Evolutionary conservation across 1,140 invertebrate species (phyloP).

Genomic region (Bradysia coprophila): DNA sequence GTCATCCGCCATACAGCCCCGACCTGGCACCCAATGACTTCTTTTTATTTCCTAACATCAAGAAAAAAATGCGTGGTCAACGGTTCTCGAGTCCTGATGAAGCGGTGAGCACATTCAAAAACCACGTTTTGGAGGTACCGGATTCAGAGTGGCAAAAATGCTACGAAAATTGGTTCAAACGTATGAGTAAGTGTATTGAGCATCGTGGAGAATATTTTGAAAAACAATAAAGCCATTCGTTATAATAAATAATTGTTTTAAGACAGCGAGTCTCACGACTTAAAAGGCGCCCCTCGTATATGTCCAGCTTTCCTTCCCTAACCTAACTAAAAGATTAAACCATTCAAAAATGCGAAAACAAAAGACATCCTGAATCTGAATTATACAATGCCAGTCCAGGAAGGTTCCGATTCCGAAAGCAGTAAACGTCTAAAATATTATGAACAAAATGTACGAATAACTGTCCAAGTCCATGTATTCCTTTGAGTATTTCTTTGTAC

Average conservation of each 20-base stretch:
- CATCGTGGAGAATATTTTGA: slow-evolving; percentile 9
- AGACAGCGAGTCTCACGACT: no score
- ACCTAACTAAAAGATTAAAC: no score
- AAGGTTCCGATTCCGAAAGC: no score
- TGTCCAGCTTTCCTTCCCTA: no score
- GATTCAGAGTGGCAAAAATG: slow-evolving; percentile 14
- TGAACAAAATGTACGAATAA: no score
- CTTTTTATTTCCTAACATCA: slow-evolving; percentile 18
- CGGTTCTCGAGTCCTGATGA: slow-evolving; percentile 12
- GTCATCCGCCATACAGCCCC: slow-evolving; percentile 16
- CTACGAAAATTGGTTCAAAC: slow-evolving; percentile 11
- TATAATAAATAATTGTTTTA: slow-evolving; percentile 6
- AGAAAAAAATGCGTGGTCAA: slow-evolving; percentile 12
- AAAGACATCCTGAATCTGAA: no score
- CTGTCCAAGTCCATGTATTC: no score
- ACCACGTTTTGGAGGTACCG: slow-evolving; percentile 14
- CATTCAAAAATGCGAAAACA: no score
- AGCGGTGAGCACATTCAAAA: slow-evolving; percentile 14
- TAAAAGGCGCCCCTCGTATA: no score
- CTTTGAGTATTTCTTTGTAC: no score
- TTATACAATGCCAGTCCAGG: no score
- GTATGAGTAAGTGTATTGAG: slow-evolving; percentile 3
- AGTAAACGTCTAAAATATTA: no score
- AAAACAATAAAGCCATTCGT: slow-evolving; percentile 8
- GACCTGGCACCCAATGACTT: slow-evolving; percentile 21